Percentiles rank a stretch among this genome's conserved stretches.
phyloP scores from a whole-genome alignment of 2,888 invertebrate species.

The Oscheius sp. region DNA sequence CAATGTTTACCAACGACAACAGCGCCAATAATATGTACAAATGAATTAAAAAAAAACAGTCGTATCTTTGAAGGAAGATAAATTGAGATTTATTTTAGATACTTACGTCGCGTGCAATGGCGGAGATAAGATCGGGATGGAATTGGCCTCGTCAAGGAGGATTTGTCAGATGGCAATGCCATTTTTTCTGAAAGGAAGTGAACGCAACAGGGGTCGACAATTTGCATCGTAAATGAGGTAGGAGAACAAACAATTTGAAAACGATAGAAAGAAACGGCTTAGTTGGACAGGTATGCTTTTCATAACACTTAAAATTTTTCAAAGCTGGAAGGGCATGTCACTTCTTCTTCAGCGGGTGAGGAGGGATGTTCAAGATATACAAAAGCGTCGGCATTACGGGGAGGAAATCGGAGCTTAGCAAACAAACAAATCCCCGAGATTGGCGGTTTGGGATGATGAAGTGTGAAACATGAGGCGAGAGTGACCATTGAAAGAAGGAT shows the following conservation, averaged over 20 bases:
- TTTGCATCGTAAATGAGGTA: no score
- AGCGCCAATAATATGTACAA: no score
- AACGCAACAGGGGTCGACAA: background rate
- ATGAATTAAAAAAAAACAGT: no score
- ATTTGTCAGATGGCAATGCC: slow-evolving; percentile 6
- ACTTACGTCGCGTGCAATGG: background rate
- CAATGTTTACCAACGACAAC: no score
- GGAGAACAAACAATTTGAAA: no score
- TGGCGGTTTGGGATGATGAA: slow-evolving; percentile 6
- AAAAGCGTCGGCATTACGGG: slow-evolving; percentile 9
- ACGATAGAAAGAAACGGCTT: background rate
- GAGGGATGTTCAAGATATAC: slow-evolving; percentile 1
- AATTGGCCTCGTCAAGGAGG: slow-evolving; percentile 4
- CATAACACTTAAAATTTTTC: no score
- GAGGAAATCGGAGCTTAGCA: slow-evolving; percentile 10
- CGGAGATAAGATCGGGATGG: slow-evolving; percentile 5
- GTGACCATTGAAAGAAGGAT: background rate
- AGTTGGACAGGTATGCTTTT: no score
- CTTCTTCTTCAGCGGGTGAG: background rate
- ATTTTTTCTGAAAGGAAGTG: background rate
- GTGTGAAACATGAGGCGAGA: slow-evolving; percentile 9
- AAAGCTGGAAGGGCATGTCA: background rate
- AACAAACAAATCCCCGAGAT: slow-evolving; percentile 15
- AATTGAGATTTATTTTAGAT: background rate
- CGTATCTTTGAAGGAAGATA: background rate